Conservation (phyloP, 2,797 vertebrate genomes). For the Centroberyx gerrardi region DNA sequence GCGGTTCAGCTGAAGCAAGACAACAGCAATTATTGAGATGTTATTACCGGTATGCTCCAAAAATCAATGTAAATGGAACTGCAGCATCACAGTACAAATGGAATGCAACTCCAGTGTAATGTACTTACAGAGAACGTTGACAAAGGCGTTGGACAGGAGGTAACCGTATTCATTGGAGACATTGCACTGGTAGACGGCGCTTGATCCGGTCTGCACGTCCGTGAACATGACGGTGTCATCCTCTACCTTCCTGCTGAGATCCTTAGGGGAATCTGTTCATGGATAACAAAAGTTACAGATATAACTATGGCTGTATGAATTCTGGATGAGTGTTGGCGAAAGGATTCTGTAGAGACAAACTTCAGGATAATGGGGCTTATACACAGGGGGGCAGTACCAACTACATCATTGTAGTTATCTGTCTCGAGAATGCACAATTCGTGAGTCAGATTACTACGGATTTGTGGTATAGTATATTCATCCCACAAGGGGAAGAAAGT, state of each 20-base stretch:
- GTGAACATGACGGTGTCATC: conserved; percentile 95
- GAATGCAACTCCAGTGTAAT: background rate
- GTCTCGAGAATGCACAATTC: too few relatives aligned
- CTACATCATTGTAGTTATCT: too few relatives aligned
- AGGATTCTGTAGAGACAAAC: background rate
- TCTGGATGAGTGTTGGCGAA: background rate
- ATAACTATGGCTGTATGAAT: background rate
- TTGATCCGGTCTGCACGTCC: conserved; percentile 91
- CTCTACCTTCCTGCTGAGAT: conserved; percentile 92
- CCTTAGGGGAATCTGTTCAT: conserved; percentile 89
- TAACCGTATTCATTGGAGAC: conserved; percentile 95
- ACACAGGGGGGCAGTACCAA: too few relatives aligned
- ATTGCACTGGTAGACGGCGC: conserved; percentile 97
- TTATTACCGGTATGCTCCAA: conserved; percentile 43
- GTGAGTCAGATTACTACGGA: too few relatives aligned
- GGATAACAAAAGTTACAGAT: background rate
- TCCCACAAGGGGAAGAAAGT: too few relatives aligned
- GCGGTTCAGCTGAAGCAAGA: conserved; percentile 90
- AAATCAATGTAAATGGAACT: conserved; percentile 46
- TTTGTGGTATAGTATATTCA: too few relatives aligned
- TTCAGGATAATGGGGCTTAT: background rate
- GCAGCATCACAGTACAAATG: conserved; percentile 20
- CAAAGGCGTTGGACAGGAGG: conserved; percentile 94
- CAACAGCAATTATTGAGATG: conserved; percentile 45
- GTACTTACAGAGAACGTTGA: conserved; percentile 95